Percentiles rank a stretch among this genome's conserved stretches.
phyloP scores from a whole-genome alignment of 2,113 vertebrate species.

The Rattus rattus region DNA sequence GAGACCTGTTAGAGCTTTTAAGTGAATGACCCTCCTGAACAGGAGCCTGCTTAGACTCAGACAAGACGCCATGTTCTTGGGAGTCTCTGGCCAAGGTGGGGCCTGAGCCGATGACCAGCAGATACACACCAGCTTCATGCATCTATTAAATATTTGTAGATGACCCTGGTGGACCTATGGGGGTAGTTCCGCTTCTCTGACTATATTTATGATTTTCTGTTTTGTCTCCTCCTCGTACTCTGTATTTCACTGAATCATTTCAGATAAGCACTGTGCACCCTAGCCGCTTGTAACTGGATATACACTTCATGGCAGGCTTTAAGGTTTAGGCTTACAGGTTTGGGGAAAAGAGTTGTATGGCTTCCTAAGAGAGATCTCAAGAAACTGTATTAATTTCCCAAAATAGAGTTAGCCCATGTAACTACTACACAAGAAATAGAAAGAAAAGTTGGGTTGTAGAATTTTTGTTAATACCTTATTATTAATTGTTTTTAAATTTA shows the following conservation, averaged over 20 bases:
- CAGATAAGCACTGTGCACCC: background rate
- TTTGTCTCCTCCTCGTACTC: background rate
- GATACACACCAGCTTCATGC: background rate
- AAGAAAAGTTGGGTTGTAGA: background rate
- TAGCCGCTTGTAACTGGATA: background rate
- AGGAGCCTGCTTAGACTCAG: background rate
- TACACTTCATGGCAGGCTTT: background rate
- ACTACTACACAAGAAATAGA: background rate
- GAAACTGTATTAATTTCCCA: background rate
- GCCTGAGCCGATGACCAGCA: background rate
- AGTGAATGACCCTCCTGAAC: background rate
- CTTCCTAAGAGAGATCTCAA: background rate
- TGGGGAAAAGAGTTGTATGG: background rate
- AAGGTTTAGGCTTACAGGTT: conserved; percentile 1
- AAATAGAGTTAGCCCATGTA: background rate
- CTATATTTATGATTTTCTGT: background rate
- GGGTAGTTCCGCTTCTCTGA: background rate
- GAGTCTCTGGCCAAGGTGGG: background rate
- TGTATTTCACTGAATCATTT: background rate
- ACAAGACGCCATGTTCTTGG: background rate
- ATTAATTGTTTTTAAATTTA: conserved; percentile 21
- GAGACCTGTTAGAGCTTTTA: background rate
- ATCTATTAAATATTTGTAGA: background rate
- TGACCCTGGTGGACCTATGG: background rate
- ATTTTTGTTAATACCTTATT: background rate